Conservation (phyloP, 2,797 vertebrate genomes). For the Clangula hyemalis region DNA sequence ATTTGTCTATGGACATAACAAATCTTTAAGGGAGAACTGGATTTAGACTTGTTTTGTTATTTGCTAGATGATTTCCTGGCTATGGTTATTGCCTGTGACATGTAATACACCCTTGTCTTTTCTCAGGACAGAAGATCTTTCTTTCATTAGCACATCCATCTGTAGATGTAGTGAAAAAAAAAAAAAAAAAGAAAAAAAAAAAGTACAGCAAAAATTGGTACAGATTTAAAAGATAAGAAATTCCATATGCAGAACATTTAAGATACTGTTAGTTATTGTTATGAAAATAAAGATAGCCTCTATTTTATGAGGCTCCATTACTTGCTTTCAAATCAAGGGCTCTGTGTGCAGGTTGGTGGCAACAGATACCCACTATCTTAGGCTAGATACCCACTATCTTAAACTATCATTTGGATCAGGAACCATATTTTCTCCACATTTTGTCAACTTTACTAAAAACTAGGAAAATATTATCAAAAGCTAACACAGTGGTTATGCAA, state of each 20-base stretch:
- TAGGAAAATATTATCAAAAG: background rate
- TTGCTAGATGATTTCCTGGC: background rate
- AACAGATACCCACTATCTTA: background rate
- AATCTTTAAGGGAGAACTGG: background rate
- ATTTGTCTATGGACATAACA: background rate
- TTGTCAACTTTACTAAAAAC: background rate
- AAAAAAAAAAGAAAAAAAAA: background rate
- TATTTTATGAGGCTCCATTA: background rate
- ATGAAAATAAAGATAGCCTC: background rate
- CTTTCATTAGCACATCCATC: background rate
- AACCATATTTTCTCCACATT: background rate
- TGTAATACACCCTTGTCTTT: background rate
- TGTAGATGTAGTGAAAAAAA: background rate
- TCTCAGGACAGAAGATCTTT: background rate
- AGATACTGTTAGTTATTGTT: background rate
- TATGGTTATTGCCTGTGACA: background rate
- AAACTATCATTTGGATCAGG: background rate
- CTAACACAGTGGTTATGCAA: background rate
- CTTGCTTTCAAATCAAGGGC: background rate
- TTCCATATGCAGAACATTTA: background rate
- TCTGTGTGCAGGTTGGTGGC: background rate
- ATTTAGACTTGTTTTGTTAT: conserved; percentile 12
- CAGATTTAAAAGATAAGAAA: background rate
- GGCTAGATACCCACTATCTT: background rate
- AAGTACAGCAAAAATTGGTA: background rate